phyloP scores from a whole-genome alignment of 1,140 invertebrate genomes.

The Nylanderia fulva region DNA sequence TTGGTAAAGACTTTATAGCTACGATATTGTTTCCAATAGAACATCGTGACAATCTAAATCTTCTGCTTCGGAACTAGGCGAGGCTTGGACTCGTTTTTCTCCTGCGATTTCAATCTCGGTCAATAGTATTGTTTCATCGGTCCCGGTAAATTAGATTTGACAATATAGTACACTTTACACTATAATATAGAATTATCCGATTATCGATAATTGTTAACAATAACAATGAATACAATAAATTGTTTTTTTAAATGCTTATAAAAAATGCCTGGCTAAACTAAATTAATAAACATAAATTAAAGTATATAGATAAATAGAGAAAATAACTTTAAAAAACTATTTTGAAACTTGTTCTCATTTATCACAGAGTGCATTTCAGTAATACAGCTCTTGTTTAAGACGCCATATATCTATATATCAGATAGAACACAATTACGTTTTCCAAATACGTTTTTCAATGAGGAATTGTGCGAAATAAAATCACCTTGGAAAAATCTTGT shows the following conservation, averaged over 20 bases:
- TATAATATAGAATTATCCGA: background rate
- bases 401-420: background rate
- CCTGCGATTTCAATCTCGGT: slow-evolving; percentile 50
- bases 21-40: slow-evolving; percentile 69
- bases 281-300: background rate
- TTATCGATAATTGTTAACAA: slow-evolving; percentile 1
- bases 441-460: background rate
- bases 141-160: slow-evolving; percentile 14
- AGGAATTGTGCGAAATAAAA: background rate
- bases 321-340: background rate
- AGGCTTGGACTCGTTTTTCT: slow-evolving; percentile 20
- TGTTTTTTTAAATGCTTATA: background rate
- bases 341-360: background rate
- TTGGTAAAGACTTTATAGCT: slow-evolving; percentile 66
- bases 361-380: background rate
- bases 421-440: slow-evolving; percentile 6
- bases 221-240: slow-evolving; percentile 1
- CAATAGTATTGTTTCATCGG: background rate
- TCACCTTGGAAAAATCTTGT: slow-evolving; percentile 19
- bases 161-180: slow-evolving; percentile 15
- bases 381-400: background rate
- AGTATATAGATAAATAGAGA: background rate
- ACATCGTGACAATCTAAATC: slow-evolving; percentile 53
- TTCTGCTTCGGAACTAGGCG: slow-evolving; percentile 36
- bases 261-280: background rate